phyloP scores from a whole-genome alignment of 2,113 vertebrate species.

The Theristicus caerulescens region DNA sequence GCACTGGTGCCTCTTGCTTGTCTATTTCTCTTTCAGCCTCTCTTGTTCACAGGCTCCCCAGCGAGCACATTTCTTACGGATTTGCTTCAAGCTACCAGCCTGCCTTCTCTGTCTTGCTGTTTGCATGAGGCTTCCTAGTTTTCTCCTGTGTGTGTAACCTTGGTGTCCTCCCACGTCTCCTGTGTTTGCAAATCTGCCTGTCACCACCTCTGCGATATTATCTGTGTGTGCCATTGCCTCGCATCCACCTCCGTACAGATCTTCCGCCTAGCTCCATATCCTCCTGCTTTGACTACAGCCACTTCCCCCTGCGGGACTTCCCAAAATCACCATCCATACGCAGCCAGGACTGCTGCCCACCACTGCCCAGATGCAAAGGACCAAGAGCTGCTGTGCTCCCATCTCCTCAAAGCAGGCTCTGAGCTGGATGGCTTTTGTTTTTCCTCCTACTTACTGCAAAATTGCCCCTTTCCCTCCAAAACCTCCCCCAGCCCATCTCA shows the following conservation, averaged over 20 bases:
- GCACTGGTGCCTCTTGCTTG: neutral
- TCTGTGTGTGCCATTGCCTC: slow-evolving; percentile 23
- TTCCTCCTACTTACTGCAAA: neutral
- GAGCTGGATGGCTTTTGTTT: neutral
- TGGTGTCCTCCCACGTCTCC: slow-evolving; percentile 48
- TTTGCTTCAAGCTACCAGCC: neutral
- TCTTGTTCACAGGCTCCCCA: neutral
- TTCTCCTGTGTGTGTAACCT: slow-evolving; percentile 39
- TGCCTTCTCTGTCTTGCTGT: neutral
- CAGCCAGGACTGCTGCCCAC: neutral
- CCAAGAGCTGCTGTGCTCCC: neutral
- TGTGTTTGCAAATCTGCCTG: slow-evolving; percentile 65
- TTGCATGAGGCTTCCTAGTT: slow-evolving; percentile 17
- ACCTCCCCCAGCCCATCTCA: neutral
- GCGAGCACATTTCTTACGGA: neutral
- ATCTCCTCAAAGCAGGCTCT: neutral
- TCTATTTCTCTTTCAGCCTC: neutral
- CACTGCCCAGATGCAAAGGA: neutral
- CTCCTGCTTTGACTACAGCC: neutral
- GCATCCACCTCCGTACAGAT: neutral
- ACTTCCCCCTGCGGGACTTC: neutral
- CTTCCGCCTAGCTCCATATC: neutral
- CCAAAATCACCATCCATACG: neutral
- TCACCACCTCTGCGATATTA: slow-evolving; percentile 55
- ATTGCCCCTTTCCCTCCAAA: neutral